Conservation (phyloP, 2,113 vertebrate genomes). For the Entomyzon cyanotis region DNA sequence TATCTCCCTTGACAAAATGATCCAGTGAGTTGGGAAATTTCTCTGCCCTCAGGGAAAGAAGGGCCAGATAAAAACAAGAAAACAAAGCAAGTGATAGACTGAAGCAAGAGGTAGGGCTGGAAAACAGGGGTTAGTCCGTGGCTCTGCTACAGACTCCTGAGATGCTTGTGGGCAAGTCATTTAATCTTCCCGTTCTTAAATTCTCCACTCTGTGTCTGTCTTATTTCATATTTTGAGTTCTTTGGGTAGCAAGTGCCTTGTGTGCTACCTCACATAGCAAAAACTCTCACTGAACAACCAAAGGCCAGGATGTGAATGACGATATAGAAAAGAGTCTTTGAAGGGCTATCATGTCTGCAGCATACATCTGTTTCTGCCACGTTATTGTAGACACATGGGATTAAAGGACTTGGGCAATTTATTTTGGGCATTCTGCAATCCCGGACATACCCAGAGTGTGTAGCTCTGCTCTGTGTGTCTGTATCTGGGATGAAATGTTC, state of each 20-base stretch:
- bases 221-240: neutral
- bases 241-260: neutral
- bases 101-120: neutral
- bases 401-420: neutral
- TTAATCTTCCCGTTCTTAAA: neutral
- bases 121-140: neutral
- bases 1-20: conserved; percentile 58
- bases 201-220: neutral
- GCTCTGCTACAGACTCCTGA: neutral
- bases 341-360: neutral
- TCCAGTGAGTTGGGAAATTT: conserved; percentile 45
- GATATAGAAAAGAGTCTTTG: neutral
- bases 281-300: neutral
- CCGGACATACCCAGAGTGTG: neutral
- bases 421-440: neutral
- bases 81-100: conserved; percentile 30
- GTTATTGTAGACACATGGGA: neutral
- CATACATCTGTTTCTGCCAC: neutral
- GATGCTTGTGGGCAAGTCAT: neutral
- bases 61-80: conserved; percentile 6
- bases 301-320: neutral
- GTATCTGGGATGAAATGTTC: neutral
- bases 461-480: neutral
- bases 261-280: neutral
- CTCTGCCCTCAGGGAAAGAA: neutral